Evolutionary conservation across 2,888 invertebrate species (phyloP), one percentile per base, ranked within the genome.

Genomic region (Drosophila quasianomalipes): DNA sequence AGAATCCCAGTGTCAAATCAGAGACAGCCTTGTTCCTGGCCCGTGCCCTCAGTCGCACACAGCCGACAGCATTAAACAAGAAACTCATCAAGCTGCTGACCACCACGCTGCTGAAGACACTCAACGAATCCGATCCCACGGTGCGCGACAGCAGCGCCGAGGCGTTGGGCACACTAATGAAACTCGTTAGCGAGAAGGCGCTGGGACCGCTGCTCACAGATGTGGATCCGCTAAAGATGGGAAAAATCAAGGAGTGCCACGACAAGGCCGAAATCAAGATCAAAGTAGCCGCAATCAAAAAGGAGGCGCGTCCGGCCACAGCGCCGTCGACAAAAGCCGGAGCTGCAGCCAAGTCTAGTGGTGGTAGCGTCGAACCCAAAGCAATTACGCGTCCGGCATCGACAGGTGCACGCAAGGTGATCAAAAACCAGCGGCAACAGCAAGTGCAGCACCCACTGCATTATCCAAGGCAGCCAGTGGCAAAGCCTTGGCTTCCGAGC

Each of bases 71-170:
- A 31, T 94, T 98, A 65, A 97, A 96, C 87, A 99, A 99, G 94
- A 99, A 99, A 93, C 94, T 98, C 5, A 93, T 99, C 22, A 99
- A 99, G 93, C 95, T 96, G 0, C 96, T 97, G 75, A 96, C 96
- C 0, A 95, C 95, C 2, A 95, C 96, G 1, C 94, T 99, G 54
- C 92, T 98, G 6, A 98, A 98, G 91, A 95, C 93, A 0, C 74
- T 94, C 6, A 93, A 93, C 63, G 93, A 95, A 93, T 91, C 95
- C 94, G 98, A 99, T 94, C 97, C 98, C 0, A 95, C 95, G 2
- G 99, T 99, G 0, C 95, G 99, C 86, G 99, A 99, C 92, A 96
- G 97, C 68, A 96, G 98, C 0, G 98, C 98, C 0, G 97, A 98
- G 92, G 99, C 99, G 0, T 93, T 99, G 22, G 99, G 99, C 14